Conservation (phyloP, 2,113 vertebrate species). For the Platichthys stellatus region DNA sequence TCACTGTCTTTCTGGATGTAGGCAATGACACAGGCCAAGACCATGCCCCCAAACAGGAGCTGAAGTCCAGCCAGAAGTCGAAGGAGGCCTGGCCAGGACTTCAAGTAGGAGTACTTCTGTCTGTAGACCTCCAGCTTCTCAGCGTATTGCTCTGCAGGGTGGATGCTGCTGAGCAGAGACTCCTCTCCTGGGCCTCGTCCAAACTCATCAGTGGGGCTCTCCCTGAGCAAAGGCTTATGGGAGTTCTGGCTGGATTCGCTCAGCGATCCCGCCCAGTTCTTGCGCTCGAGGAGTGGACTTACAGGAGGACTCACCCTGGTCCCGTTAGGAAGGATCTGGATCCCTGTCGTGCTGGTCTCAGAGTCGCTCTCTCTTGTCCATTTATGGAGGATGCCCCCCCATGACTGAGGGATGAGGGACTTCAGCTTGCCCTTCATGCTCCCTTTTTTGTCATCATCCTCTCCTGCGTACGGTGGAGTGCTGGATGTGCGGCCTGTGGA, state of each 20-base stretch:
- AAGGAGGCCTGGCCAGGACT: conserved; percentile 81
- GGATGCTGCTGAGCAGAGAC: conserved; percentile 73
- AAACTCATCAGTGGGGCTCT: conserved; percentile 32
- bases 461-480: conserved; percentile 24
- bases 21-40: conserved; percentile 81
- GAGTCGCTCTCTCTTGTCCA: conserved; percentile 27
- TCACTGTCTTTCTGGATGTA: conserved; percentile 85
- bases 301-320: conserved; percentile 75
- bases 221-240: conserved; percentile 53
- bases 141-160: conserved; percentile 76
- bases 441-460: conserved; percentile 20
- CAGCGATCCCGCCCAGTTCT: conserved; percentile 31
- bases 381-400: conserved; percentile 61
- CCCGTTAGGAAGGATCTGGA: conserved; percentile 69
- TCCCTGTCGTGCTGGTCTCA: conserved; percentile 27
- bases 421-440: conserved; percentile 54
- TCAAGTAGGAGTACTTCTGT: conserved; percentile 78
- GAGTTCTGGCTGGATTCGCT: conserved; percentile 50
- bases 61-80: conserved; percentile 78
- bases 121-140: conserved; percentile 78
- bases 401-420: conserved; percentile 70
- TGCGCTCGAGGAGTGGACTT: conserved; percentile 67
- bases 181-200: conserved; percentile 51
- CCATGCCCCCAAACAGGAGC: conserved; percentile 84
- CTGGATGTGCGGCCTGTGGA: conserved; percentile 43